Base-by-base conservation (phyloP, 2,113 vertebrate species). In the Periophthalmodon schlosseri region DNA sequence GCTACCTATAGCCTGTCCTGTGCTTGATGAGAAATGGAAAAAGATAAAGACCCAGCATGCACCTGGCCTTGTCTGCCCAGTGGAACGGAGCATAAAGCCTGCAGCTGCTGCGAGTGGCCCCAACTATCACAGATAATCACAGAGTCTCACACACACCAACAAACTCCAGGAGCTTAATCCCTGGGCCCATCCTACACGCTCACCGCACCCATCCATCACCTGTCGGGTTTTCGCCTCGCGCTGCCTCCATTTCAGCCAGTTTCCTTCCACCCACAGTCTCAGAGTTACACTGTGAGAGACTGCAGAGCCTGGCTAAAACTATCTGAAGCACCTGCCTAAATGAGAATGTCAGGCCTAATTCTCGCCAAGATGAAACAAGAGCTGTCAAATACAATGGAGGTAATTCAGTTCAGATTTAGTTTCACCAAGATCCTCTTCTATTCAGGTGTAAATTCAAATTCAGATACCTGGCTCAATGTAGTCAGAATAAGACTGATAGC, bases 201-300 rank as follows among this genome's bases (percentile, higher is more conserved):
- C 78, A 81, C 76, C 34, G 71, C 79, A 86, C 77, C 83, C 83
- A 91, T 91, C 84, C 82, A 91, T 91, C 90, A 90, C 69, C 79
- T 74, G 78, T 84, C 86, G 74, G 4, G 46, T 61, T 28, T 18
- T 69, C 47, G 34, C 76, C 57, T 44, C 63, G 73, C 71, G 23
- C 72, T 56, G 73, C 70, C 75, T 78, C 75, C 21, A 9, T 21
- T n/a, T 69, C 70, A 68, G 70, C 73, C 73, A 78, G 50, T 64
- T 52, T 54, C 69, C 23, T 77, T 65, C 61, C 78, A 66, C 58
- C 52, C 73, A 76, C 76, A 73, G 61, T 75, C 60, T 63, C 28
- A 56, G n/a, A 72, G 49, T 56, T 75, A 68, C 61, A 34, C 20
- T 49, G 58, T 8, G 0, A 64, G 77, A 79, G 52, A 73, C 75